A percentile compares a stretch with the other conserved stretches of the same genome.
phyloP scores from a whole-genome alignment of 2,797 vertebrate species.

The Gorsachius magnificus region DNA sequence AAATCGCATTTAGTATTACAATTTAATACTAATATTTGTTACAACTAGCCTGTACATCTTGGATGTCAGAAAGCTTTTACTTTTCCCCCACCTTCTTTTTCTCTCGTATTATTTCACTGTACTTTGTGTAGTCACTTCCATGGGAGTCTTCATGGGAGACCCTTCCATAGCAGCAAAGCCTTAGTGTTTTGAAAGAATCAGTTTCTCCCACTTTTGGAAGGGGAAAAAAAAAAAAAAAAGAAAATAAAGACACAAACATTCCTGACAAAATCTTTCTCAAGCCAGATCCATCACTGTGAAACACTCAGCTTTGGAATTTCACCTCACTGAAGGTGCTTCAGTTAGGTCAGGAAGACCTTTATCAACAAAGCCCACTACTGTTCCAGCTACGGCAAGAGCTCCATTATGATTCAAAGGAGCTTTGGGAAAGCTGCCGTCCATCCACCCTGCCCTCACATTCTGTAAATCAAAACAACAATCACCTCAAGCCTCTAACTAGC shows the following conservation, averaged over 20 bases:
- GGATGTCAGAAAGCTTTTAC: not conserved
- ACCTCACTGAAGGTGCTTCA: not conserved
- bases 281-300: not conserved
- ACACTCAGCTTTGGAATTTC: not conserved
- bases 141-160: not conserved
- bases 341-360: not conserved
- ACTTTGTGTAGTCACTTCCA: not conserved
- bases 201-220: not conserved
- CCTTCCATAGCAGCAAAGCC: not conserved
- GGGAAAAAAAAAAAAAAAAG: not conserved
- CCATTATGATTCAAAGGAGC: not conserved
- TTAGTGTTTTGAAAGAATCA: not conserved
- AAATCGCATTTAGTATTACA: not conserved
- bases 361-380: not conserved
- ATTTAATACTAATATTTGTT: not conserved
- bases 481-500: not conserved
- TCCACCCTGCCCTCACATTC: not conserved
- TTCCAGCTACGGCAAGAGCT: not conserved
- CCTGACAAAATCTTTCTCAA: not conserved
- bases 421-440: not conserved
- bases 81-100: not conserved
- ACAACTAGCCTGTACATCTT: not conserved
- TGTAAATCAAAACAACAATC: not conserved
- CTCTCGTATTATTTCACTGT: accelerated
- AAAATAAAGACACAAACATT: accelerated